phyloP scores from a whole-genome alignment of 2,888 invertebrate genomes.

The Meganola albula region DNA sequence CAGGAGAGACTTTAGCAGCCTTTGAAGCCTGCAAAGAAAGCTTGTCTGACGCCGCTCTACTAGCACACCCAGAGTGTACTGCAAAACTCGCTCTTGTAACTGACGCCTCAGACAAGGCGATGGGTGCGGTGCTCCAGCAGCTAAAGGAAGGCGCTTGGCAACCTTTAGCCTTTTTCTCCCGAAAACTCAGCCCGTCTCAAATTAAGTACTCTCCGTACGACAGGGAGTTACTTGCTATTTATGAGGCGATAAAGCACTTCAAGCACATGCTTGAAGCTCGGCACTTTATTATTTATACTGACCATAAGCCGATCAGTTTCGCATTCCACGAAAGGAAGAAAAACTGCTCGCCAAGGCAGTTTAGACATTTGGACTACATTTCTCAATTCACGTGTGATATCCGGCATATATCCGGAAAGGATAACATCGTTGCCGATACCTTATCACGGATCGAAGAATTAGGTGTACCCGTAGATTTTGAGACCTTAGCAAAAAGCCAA shows the following conservation, averaged over 20 bases:
- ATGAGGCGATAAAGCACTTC: not conserved
- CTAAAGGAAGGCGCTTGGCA: not conserved
- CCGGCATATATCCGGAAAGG: not conserved
- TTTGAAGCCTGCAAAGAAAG: constrained; percentile 2
- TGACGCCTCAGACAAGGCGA: not conserved
- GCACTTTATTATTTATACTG: not conserved
- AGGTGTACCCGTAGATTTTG: too few relatives aligned
- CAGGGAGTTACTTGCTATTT: not conserved
- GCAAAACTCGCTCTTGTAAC: not conserved
- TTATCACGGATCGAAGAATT: not conserved
- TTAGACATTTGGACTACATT: not conserved
- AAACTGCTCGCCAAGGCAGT: not conserved
- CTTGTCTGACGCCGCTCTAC: not conserved
- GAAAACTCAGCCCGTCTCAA: not conserved
- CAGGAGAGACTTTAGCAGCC: not conserved
- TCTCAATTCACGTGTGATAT: not conserved
- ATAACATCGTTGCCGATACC: not conserved
- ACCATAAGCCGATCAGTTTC: not conserved
- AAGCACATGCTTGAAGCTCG: not conserved
- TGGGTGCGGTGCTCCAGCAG: not conserved
- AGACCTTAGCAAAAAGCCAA: too few relatives aligned
- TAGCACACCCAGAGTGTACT: not conserved
- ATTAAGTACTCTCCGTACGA: constrained; percentile 1
- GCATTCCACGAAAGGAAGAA: not conserved
- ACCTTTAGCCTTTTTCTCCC: not conserved